Evolutionary conservation across 2,888 invertebrate genomes (phyloP), one percentile per base, ranked within the genome.

Genomic region (Macrophya alboannulata): DNA sequence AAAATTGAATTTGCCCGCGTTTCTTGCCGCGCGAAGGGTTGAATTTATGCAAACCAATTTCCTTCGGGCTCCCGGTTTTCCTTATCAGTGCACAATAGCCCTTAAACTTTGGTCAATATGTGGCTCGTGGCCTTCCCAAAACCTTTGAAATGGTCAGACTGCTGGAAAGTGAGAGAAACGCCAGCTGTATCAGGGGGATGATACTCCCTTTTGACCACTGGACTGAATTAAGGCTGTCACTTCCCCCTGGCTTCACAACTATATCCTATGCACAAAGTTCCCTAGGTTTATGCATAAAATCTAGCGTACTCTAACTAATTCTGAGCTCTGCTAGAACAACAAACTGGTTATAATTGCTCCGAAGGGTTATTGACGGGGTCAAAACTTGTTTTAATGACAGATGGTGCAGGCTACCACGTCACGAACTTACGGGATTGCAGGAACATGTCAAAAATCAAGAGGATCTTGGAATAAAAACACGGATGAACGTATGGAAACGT

Each of bases 31-130:
- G 48, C 83, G 37, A 83, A 68, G 83, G 83, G 83, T 83, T 83
- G 83, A 83, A 83, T 83, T 83, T 83, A 83, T 83, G 83, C 83
- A 83, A 71, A 83, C 68, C 83, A 83, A 83, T 83, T 83, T 83
- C 83, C 83, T 83, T 48, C 48, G 83, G 82, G 83, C 25, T 71
- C 48, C 65, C 48, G 68, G 68, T 83, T 43, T 83, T 83, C 83
- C 83, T 83, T 83, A 83, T 83, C 83, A 83, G 68, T 83, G 68
- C 68, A 83, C 68, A 71, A 83, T 83, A 71, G 68, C 83, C 83
- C 83, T 81, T 51, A 83, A 62, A 83, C 71, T 83, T 71, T 71
- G 83, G 68, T 71, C 83, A 83, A 83, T 83, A 83, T 83, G 83
- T 83, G 83, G 83, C 83, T 48, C 45, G 4, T 48, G 83, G 48